Percentiles rank a stretch among this genome's conserved stretches.
phyloP scores from a whole-genome alignment of 1,140 invertebrate genomes.

The Cyrtorhinus lividipennis region DNA sequence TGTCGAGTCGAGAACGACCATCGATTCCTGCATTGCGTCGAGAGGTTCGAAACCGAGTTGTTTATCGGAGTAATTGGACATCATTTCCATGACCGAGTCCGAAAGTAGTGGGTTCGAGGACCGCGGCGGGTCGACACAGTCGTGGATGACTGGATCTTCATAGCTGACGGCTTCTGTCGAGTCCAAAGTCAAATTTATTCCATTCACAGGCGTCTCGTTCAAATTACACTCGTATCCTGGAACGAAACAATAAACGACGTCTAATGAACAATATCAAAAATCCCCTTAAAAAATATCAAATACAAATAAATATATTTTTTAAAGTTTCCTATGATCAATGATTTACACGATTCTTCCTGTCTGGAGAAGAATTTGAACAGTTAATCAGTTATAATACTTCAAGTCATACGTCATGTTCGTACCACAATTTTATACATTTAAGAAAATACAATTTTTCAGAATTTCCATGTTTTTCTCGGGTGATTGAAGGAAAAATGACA shows the following conservation, averaged over 20 bases:
- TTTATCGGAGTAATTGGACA: background rate
- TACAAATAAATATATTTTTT: too few species aligned
- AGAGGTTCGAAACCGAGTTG: background rate
- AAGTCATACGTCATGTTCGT: too few species aligned
- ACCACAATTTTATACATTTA: too few species aligned
- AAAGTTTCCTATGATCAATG: too few species aligned
- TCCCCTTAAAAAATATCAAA: too few species aligned
- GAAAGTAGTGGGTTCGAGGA: background rate
- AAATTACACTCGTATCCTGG: background rate
- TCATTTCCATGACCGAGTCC: background rate
- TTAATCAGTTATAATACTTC: too few species aligned
- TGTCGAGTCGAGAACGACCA: background rate
- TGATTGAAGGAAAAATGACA: too few species aligned
- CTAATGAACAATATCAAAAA: too few species aligned
- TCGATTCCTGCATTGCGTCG: background rate
- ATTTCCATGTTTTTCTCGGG: too few species aligned
- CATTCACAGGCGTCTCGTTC: conserved; percentile 10
- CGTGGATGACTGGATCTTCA: conserved; percentile 4
- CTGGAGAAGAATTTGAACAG: too few species aligned
- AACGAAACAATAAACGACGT: conserved; percentile 12
- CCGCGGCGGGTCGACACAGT: background rate
- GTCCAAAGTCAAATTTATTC: background rate
- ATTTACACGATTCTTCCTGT: too few species aligned
- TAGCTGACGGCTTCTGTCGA: conserved; percentile 14
- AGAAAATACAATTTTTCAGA: too few species aligned